A percentile compares a stretch with the other conserved stretches of the same genome.
Conservation (phyloP, 2,888 invertebrate genomes). For the Heliconius hortense region DNA sequence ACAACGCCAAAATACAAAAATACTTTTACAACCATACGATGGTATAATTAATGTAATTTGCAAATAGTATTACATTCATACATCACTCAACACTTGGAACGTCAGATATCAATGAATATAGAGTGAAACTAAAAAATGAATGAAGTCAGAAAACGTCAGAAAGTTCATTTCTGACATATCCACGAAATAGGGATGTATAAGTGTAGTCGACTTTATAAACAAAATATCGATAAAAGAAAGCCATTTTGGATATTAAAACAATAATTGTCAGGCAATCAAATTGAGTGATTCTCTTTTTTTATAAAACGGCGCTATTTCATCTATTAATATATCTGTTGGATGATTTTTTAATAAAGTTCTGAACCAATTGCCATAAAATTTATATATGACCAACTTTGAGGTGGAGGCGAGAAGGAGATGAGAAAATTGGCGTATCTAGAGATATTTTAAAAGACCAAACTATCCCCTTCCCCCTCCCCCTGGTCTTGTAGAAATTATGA, state of each 20-base stretch:
- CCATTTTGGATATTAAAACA: neutral
- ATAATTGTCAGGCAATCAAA: neutral
- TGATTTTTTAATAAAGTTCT: too few relatives aligned
- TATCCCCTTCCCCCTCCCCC: too few relatives aligned
- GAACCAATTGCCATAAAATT: too few relatives aligned
- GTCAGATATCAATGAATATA: conserved; percentile 21
- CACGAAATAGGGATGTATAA: neutral
- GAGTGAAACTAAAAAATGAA: conserved; percentile 18
- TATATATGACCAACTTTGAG: too few relatives aligned
- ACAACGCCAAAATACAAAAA: neutral
- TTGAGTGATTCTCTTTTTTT: too few relatives aligned
- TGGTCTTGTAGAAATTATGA: too few relatives aligned
- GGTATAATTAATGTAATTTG: conserved; percentile 3
- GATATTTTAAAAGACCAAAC: too few relatives aligned
- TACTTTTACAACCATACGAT: neutral
- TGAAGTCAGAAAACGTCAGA: conserved; percentile 19
- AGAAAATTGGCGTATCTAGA: too few relatives aligned
- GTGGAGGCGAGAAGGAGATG: too few relatives aligned
- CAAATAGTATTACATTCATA: conserved; percentile 9
- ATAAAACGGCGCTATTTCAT: too few relatives aligned
- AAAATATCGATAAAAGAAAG: neutral
- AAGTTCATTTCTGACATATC: neutral
- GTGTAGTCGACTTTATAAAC: neutral
- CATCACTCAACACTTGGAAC: conserved; percentile 12
- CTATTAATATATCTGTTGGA: too few relatives aligned